Base-by-base conservation (phyloP, 2,797 vertebrate genomes). In the Sebastiscus albofasciatus region DNA sequence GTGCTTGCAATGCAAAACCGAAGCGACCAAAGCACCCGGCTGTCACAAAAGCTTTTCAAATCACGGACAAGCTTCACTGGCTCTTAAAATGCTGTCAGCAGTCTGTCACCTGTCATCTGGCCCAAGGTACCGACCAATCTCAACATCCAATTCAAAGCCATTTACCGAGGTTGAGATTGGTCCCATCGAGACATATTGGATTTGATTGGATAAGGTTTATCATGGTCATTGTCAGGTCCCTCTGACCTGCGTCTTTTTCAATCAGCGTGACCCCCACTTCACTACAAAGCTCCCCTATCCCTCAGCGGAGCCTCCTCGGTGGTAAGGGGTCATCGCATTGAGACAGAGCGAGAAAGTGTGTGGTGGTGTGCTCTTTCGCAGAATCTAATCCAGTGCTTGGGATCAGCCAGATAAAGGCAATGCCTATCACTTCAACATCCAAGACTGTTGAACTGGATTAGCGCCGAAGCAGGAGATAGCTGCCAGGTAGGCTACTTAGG, bases 391-490 rank as follows among this genome's bases (percentile, higher is more conserved):
- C 90, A 84, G 84, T 86, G 81, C 61, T 61, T 87, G 90, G 88
- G 88, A 89, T 93, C 86, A 84, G 69, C 77, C 81, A 86, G 90
- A 92, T 90, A 92, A 91, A 91, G 81, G 61, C 77, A 71, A 67
- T 72, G 84, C 49, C 49, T 54, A 54, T 54, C 49, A 81, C 83
- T 77, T 69, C 76, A 13, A 67, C 82, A 78, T 77, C 86, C 52
- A 52, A 80, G 81, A 87, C 90, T 81, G 84, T 36, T 86, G 88
- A 85, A 88, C 81, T 90, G 90, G 91, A 92, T 93, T 91, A 91
- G 81, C 16, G 33, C 72, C 80, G 89, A 91, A 88, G 52, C 72
- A 73, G 77, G 55, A 83, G 89, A 94, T 90, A 78, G 79, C 77
- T 83, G 77, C 68, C 60, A 67, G 55, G 81, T 54, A 77, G 64